Evolutionary conservation across 2,113 vertebrate genomes (phyloP).

Genomic region (Lutjanus erythropterus): DNA sequence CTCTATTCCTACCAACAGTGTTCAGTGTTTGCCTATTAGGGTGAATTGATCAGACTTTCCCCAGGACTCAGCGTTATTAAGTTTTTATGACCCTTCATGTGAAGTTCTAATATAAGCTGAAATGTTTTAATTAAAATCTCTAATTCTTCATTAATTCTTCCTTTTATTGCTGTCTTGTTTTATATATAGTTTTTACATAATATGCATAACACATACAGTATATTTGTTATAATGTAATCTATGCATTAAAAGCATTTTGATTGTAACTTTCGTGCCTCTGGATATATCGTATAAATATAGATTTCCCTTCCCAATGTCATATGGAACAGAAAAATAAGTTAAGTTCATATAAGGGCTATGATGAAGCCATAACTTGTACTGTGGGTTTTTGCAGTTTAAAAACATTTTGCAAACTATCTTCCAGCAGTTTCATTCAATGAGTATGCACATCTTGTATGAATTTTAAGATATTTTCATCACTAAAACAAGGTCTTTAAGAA

Average conservation of each 20-base stretch:
- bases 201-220: neutral
- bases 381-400: neutral
- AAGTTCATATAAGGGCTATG: conserved; percentile 3
- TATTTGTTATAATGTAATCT: neutral
- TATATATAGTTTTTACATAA: neutral
- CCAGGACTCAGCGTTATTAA: neutral
- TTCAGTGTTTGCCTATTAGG: neutral
- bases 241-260: conserved; percentile 2
- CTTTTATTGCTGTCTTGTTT: neutral
- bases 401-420: neutral
- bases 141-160: neutral
- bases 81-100: conserved; percentile 1
- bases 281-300: conserved; percentile 12
- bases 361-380: neutral
- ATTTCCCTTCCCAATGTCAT: neutral
- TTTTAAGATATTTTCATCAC: neutral
- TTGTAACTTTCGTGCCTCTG: neutral
- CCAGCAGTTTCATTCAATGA: neutral
- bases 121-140: conserved; percentile 10
- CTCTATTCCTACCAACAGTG: neutral
- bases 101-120: neutral
- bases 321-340: neutral
- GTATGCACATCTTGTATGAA: neutral
- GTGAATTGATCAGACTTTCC: neutral
- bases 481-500: neutral